Base-by-base conservation (phyloP, 2,113 vertebrate species). In the Pseudorhombus dupliciocellatus region DNA sequence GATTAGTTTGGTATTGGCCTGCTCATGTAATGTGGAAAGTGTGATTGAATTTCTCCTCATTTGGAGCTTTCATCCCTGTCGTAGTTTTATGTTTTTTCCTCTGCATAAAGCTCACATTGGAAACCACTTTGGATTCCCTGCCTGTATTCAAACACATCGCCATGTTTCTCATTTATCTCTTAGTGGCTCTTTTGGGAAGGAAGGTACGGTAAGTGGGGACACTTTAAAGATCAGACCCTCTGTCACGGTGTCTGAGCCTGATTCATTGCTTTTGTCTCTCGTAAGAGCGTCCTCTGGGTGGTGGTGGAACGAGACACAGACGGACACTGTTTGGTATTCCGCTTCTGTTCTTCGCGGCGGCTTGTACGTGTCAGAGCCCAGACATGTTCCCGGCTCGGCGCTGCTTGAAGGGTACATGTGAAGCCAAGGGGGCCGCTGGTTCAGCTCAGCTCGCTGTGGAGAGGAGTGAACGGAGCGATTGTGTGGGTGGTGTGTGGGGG, bases 291-390 rank as follows among this genome's bases (percentile, higher is more conserved):
- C 68, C 72, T 80, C 61, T 1, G 48, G 69, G 70, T 72, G 66
- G 56, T 15, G 61, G 54, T 54, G 46, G 65, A 54, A 46, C 46
- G 46, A 79, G 75, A 81, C 72, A 86, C 72, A 84, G 75, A 78
- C 66, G 1, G 77, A 84, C 79, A 69, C 78, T 89, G 86, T 87
- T 91, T 90, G 71, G 84, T 85, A 90, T 88, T 90, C 84, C 77
- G 71, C 81, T 84, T 75, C 64, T 66, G 60, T 55, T 65, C 72
- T 66, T 51, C 65, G 22, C 4, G 53, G 31, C 31, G 24, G 63
- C 80, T 75, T 66, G 76, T 68, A 62, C 53, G n/a, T 87, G 74
- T 75, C 66, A 9, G 58, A 65, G 71, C 66, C 59, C 73, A 60
- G 81, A 68, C 72, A 60, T 83, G 72, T 72, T 83, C 68, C 31